Percentiles rank a stretch among this genome's conserved stretches.
Evolutionary conservation across 2,888 invertebrate species (phyloP).

Genomic region (Eupithecia abbreviata): DNA sequence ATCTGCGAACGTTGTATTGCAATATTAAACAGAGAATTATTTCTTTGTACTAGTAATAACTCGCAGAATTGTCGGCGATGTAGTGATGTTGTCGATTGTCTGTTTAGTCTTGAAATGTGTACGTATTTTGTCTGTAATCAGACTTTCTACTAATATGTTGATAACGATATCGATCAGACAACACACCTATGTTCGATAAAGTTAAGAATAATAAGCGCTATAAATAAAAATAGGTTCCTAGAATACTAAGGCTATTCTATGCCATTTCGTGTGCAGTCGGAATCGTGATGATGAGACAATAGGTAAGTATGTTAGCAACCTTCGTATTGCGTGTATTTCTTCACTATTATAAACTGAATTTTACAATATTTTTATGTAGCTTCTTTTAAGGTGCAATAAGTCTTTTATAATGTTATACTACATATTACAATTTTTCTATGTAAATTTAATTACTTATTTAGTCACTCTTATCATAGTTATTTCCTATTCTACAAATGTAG

Average conservation of each 20-base stretch:
- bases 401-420: constrained; percentile 39
- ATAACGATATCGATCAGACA: neutral
- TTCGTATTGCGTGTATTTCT: neutral
- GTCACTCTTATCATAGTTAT: constrained; percentile 45
- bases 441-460: constrained; percentile 31
- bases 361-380: constrained; percentile 36
- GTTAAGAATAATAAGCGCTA: neutral
- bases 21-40: neutral
- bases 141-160: neutral
- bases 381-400: constrained; percentile 58
- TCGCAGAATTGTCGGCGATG: neutral
- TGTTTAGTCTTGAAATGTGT: neutral
- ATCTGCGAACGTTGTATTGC: neutral
- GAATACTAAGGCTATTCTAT: neutral
- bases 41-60: neutral
- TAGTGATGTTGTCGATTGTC: neutral
- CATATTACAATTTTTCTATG: constrained; percentile 31
- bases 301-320: neutral
- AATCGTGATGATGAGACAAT: neutral
- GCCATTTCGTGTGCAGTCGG: neutral
- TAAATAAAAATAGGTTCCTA: neutral
- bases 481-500: constrained; percentile 30
- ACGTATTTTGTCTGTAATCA: neutral
- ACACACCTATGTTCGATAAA: neutral
- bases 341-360: constrained; percentile 12